Conservation (phyloP, 2,797 vertebrate genomes). For the Aulostomus chinensis region DNA sequence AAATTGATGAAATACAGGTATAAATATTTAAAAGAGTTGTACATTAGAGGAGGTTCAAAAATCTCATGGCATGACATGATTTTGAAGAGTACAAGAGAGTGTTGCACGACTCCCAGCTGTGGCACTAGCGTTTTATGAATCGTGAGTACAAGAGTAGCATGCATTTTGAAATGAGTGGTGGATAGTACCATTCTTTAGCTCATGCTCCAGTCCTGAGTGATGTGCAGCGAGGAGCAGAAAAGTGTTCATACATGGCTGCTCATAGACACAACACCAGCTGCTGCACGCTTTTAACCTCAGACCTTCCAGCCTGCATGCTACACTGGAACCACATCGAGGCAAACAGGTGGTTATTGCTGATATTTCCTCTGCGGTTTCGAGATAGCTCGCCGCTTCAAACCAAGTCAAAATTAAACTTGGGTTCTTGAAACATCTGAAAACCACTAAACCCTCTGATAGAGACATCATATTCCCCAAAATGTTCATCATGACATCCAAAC, state of each 20-base stretch:
- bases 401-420: neutral
- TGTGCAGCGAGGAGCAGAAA: slow-evolving; percentile 15
- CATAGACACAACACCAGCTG: slow-evolving; percentile 40
- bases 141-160: slow-evolving; percentile 16
- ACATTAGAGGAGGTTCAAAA: slow-evolving; percentile 13
- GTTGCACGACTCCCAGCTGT: slow-evolving; percentile 17
- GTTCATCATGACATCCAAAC: neutral
- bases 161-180: neutral
- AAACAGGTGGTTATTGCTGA: slow-evolving; percentile 17
- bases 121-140: slow-evolving; percentile 1
- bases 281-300: slow-evolving; percentile 8
- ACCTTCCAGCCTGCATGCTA: neutral
- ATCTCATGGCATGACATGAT: slow-evolving; percentile 22
- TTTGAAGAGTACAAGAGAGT: slow-evolving; percentile 7
- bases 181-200: slow-evolving; percentile 12
- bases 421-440: neutral
- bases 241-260: slow-evolving; percentile 38
- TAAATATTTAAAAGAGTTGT: slow-evolving; percentile 45
- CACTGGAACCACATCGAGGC: neutral
- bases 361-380: neutral
- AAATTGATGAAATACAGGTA: slow-evolving; percentile 29
- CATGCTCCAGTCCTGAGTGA: slow-evolving; percentile 8
- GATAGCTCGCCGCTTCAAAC: neutral
- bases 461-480: neutral
- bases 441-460: neutral